Base-by-base conservation (phyloP, 2,113 vertebrate species). In the Neolamprologus brichardi region DNA sequence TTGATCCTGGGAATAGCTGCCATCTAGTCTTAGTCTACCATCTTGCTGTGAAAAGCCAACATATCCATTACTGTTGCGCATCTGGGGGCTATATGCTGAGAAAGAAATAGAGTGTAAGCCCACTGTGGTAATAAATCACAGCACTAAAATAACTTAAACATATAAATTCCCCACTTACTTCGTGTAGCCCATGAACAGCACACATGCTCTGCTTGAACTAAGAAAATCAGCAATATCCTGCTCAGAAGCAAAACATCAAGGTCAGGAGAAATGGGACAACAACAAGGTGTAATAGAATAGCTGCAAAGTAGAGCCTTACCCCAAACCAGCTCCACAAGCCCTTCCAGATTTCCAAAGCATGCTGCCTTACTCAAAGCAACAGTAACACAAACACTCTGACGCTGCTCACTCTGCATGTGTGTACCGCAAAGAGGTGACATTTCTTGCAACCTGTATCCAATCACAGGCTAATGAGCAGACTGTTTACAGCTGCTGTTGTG, bases 311-410 rank as follows among this genome's bases (percentile, higher is more conserved):
- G 60, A 20, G 7, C 11, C 89, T 56, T 32, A 95, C 95, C 89
- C 90, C 94, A 93, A 88, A 95, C 88, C 7, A 94, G 91, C 83
- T 85, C 93, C 94, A 92, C 84, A 80, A 93, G 64, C 83, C 94
- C 94, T 93, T 17, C 81, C 84, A 32, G 4, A 51, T 13, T 46
- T 28, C 85, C 72, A 79, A 51, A 13, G 17, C 18, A 54, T 23
- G 32, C 37, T 75, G 9, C 52, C 39, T 23, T 15, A 2, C 44
- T 85, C 72, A 62, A 52, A 25, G 25, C n/a, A 51, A 11, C 79
- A 87, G 70, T 3, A 20, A 32, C 86, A 34, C 15, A 18, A 13
- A 39, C 41, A 7, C 13, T 8, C 51, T 32, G 37, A 82, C 51
- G 20, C 58, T 30, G 37, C 85, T 82, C 39, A 12, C 62, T 85